Base-by-base conservation (phyloP, 2,888 invertebrate genomes). In the Xestia rhomboidea region DNA sequence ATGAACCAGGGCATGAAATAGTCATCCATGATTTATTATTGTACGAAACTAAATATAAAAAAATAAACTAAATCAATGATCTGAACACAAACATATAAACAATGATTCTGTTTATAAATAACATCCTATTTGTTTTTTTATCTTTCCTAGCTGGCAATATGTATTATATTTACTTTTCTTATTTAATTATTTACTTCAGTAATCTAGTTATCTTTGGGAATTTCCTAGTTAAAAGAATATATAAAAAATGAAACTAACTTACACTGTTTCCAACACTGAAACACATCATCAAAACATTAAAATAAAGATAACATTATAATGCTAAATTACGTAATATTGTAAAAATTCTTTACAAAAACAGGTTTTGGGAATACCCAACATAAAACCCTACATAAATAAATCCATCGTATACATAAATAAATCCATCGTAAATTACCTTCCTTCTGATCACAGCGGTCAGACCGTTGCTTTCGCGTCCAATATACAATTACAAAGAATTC, bases 61-160 rank as follows among this genome's bases (percentile, higher is more conserved):
- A 66, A 15, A 78, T 30, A 78, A 78, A 51, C 21, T 44, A 1
- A 38, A 64, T 46, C 4, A 51, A 11, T 30, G 5, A 51, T 63
- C 30, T 27, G 62, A 51, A 38, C 7, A 64, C 1, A 63, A 76
- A 30, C 4, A 41, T 41, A 27, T 34, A 38, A 7, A 24, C 21
- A 78, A 78, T 46, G 24, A n/a, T 54, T 21, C 24, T 54, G 2
- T 64, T 44, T 8, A 8, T 30, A 54, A 24, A 62, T 30, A 44
- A 44, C 18, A 41, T 49, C 3, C 6, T 18, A 75, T 44, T 51
- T 44, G 15, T 34, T 30, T 11, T 62, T 27, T 27, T 41, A 41
- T 1, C 10, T 41, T 7, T 41, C 41, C 0, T 41, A 7, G 0
- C 7, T 8, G 41, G 41, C 41, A 41, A 41, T 41, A 10, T 41